Evolutionary conservation across 1,140 invertebrate species (phyloP), one percentile per base, ranked within the genome.

Genomic region (Lasaia peninsularis): DNA sequence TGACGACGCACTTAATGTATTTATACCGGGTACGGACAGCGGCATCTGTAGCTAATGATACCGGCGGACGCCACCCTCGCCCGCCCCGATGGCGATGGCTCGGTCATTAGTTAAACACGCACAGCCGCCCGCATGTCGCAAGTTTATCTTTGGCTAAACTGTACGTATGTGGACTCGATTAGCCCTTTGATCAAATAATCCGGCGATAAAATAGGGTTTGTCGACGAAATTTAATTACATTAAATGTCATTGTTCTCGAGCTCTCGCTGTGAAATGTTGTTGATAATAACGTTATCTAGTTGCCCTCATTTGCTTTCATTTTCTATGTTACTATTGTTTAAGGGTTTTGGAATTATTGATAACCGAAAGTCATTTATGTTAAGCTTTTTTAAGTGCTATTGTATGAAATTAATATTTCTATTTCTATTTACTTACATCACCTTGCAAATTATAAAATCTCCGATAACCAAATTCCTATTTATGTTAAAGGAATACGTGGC

Each of bases 111-210:
- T 84, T 87, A 87, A 87, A 86, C 80, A 87, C 84, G 81, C 84
- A 83, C 81, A 82, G 74, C 69, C 74, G 75, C 84, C 84, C 84
- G 84, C 82, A 87, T 87, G 82, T 87, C 82, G 80, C 80, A 80
- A 86, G 82, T 87, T 87, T 87, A 87, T 87, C 84, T 87, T 87
- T 78, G 75, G 74, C 81, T 81, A 83, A 87, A 82, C 75, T 78
- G 79, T 83, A 84, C 75, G 73, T 81, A 81, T 81, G 79, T 80
- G 75, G 72, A 87, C 79, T 80, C 82, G 82, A 87, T 87, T 87
- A 87, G 84, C 80, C 85, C 85, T 88, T 88, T 88, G 85, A 88
- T 88, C 85, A 88, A 88, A 88, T 88, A 86, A 88, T 86, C 82
- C 80, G 55, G 62, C 76, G 79, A 88, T 88, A 85, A 88, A 88